Percentiles rank a stretch among this genome's conserved stretches.
phyloP scores from a whole-genome alignment of 2,888 invertebrate genomes.

The Scaptomyza reducta region DNA sequence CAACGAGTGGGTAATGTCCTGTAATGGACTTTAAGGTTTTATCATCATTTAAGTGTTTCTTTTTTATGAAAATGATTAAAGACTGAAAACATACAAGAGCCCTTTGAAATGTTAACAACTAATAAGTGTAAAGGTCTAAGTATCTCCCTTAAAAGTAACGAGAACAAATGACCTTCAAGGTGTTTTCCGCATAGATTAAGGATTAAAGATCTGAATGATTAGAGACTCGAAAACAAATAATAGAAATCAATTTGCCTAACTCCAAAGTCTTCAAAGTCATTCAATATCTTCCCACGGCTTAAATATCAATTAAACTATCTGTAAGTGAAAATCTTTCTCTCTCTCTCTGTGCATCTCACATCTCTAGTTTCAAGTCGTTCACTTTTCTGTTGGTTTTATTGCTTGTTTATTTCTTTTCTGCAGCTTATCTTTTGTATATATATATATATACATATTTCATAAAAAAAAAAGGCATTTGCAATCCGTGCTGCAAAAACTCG shows the following conservation, averaged over 20 bases:
- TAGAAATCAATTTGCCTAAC: neutral
- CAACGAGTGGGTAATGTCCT: too few relatives aligned
- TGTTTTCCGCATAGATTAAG: too few relatives aligned
- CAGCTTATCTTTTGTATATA: conserved; percentile 67
- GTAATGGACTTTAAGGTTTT: too few relatives aligned
- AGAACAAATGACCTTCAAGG: neutral
- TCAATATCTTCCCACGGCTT: conserved; percentile 28
- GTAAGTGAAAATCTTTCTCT: conserved; percentile 4
- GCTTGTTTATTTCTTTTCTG: conserved; percentile 30
- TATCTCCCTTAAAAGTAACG: neutral
- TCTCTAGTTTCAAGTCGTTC: conserved; percentile 30
- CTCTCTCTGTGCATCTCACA: conserved; percentile 1
- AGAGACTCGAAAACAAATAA: neutral
- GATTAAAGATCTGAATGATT: too few relatives aligned
- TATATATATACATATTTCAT: conserved; percentile 54
- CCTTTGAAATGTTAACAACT: neutral
- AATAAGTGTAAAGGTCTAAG: neutral
- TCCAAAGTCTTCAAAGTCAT: neutral
- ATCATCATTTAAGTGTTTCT: too few relatives aligned
- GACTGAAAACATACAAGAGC: neutral
- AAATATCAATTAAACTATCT: conserved; percentile 25
- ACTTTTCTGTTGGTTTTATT: conserved; percentile 34
- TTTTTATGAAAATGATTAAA: too few relatives aligned
- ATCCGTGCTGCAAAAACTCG: conserved; percentile 64
- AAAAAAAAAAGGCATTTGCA: conserved; percentile 78